Base-by-base conservation (phyloP, 2,113 vertebrate species). In the Chlamydotis undulata region DNA sequence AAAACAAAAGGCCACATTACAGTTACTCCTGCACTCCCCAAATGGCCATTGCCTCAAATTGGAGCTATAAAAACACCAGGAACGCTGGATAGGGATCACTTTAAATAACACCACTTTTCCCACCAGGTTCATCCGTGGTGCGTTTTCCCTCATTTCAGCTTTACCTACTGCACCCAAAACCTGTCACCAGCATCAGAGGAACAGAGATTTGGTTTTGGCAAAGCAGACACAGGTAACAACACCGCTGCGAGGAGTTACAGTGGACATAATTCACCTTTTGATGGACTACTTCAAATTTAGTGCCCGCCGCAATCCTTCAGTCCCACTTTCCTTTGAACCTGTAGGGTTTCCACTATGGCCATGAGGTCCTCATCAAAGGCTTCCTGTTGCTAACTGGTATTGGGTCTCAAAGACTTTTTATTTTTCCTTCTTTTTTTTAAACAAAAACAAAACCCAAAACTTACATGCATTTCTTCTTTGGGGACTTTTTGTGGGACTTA, bases 141-240 rank as follows among this genome's bases (percentile, higher is more conserved):
- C 4, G 6, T 45, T 53, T 67, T 23, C 21, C 22, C 28, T 26
- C 37, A 60, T 49, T 41, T 35, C 59, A 53, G 45, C 29, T 83
- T 83, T 49, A 61, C 65, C 2, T 0, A 47, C 59, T 3, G 0
- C 4, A 19, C 25, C 65, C 28, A 39, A 67, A 71, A 55, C 12
- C n/a, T 49, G 29, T 11, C 52, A 53, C 33, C 28, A 29, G 28
- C 19, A 53, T 11, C 37, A 21, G 14, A 14, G 24, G 80, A 28
- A 39, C 1, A 26, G 22, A 39, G 47, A 45, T 25, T 10, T n/a
- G 41, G 0, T 45, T 70, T 29, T 22, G 50, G 45, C 1, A 0
- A 52, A 50, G 69, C 26, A 12, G 35, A 15, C 4, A 4, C 29
- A 55, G 64, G 14, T 12, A 53, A 25, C 0, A 15, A 22, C 65